Evolutionary conservation across 2,797 vertebrate species (phyloP).

Genomic region (Notoglanidium macrostoma): DNA sequence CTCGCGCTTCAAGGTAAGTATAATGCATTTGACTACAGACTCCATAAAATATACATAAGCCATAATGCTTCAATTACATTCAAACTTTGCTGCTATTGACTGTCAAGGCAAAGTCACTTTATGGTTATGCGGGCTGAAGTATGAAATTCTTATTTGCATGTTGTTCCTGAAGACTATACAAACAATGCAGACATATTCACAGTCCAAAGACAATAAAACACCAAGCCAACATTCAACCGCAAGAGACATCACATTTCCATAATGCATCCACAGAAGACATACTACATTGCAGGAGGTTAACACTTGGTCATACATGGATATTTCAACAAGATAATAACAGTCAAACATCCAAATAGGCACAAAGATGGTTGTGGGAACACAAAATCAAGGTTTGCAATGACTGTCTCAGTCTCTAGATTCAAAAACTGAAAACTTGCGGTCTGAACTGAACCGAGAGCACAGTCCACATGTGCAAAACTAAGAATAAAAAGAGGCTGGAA

Average conservation of each 20-base stretch:
- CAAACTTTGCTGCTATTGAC: background rate
- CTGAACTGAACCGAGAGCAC: background rate
- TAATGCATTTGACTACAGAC: background rate
- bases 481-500: slow-evolving; percentile 16
- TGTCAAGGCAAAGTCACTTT: background rate
- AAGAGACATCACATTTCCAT: slow-evolving; percentile 19
- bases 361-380: slow-evolving; percentile 6
- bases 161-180: background rate
- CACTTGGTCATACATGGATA: slow-evolving; percentile 26
- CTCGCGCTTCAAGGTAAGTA: background rate
- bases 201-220: slow-evolving; percentile 6
- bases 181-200: slow-evolving; percentile 9
- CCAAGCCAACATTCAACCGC: slow-evolving; percentile 16
- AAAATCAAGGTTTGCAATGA: slow-evolving; percentile 14
- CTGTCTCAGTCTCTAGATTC: background rate
- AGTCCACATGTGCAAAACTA: slow-evolving; percentile 8
- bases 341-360: slow-evolving; percentile 3
- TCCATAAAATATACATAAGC: background rate
- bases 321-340: slow-evolving; percentile 22
- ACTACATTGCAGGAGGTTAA: background rate
- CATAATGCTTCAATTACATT: background rate
- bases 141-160: background rate
- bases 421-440: background rate
- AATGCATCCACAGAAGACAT: background rate
- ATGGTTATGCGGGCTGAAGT: background rate